Evolutionary conservation across 2,797 vertebrate species (phyloP), one percentile per base, ranked within the genome.

Genomic region (Enteromius afrohamiltoni): DNA sequence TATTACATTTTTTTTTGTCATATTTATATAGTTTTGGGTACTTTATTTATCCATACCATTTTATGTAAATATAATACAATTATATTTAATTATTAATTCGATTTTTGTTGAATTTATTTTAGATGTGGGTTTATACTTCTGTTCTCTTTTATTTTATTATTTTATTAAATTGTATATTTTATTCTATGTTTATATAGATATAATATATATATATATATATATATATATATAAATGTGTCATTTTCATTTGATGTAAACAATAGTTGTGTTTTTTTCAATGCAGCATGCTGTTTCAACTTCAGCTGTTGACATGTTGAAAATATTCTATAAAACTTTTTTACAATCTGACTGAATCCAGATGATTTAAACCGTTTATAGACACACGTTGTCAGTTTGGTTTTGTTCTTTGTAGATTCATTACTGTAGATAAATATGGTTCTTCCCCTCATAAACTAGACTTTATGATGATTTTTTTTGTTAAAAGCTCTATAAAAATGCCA

Each of bases 281-380:
- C 34, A 29, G 26, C 7, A 10, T 29, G 16, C 16, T 31, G 29
- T 13, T 60, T 60, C 4, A 31, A 2, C 42, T 47, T 49, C 7
- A 42, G 10, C 10, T 45, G 42, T 45, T 45, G 34, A 37, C 64
- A 21, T 21, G 1, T 10, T 67, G 29, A 67, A 67, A 40, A 13
- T 40, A 68, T 37, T 11, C 34, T 40, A 26, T 60, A 37, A 68
- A 42, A 68, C 10, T 40, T 23, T 49, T 29, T 71, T 3, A 9
- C 14, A 71, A 10, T 49, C 69, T 47, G 42, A 71, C 23, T 29
- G 14, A 71, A 71, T 71, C n/a, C 45, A 71, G 45, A 71, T 71
- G 8, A 29, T 71, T 45, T 69, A 17, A 71, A 26, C 14, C 17
- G 7, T 70, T 71, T 71, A 29, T 49, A 73, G 26, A 73, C 26